Evolutionary conservation across 2,113 vertebrate genomes (phyloP), one percentile per base, ranked within the genome.

Genomic region (Poeciliopsis turrubarensis): DNA sequence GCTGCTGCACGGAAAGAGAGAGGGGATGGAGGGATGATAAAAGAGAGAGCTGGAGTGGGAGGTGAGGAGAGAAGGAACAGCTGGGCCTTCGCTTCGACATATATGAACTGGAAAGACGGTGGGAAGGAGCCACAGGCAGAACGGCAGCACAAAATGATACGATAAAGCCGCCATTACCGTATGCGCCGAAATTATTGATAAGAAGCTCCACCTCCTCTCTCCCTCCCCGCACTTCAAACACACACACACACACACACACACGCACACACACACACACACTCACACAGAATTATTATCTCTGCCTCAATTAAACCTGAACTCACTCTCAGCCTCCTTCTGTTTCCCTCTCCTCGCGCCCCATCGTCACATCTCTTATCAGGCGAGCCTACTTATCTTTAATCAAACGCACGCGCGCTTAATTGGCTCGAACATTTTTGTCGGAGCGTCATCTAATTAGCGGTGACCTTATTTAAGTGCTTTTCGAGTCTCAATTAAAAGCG

Each of bases 351-450:
- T 91, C 87, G 10, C 4, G 25, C 51, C 51, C 51, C 51, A 91
- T 92, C 91, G 82, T 89, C 85, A 88, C 77, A 83, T 89, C 86
- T 75, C 83, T 92, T 88, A 90, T 92, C 91, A 68, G 69, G 80
- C 80, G 78, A 77, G 82, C 83, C 80, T 78, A 71, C 86, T 87
- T 91, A 92, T 93, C 91, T 90, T 89, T 92, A 91, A 92, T 93
- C 91, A 91, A 91, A 91, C 90, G 87, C 89, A 91, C 72, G 82
- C 86, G 41, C 37, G 82, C 87, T 90, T 94, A 92, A 93, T 94
- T 92, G 92, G 89, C 83, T 41, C 2, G 65, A 88, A 91, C 89
- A 80, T 92, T 31, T 29, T 92, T 89, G 85, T 91, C 89, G 86
- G 83, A 81, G 71, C 86, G 65, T 92, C 92, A 71, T 85, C 89